A percentile compares a stretch with the other conserved stretches of the same genome.
Conservation (phyloP, 2,888 invertebrate species). For the Xanthostigma xanthostigma region DNA sequence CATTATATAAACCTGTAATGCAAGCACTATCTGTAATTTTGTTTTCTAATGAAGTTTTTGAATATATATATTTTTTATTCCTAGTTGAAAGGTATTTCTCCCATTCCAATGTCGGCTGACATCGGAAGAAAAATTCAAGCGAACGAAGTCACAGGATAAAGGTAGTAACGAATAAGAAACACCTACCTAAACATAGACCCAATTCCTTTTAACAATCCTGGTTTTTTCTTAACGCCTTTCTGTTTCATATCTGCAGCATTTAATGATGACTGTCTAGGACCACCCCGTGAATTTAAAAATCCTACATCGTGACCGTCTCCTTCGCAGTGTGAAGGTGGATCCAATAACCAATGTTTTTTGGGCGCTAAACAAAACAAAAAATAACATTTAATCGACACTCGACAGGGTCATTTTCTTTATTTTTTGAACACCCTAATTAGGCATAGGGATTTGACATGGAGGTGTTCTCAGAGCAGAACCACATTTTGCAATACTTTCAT, state of each 20-base stretch:
- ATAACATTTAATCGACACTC: background rate
- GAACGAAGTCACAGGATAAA: no score
- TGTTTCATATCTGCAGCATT: conserved; percentile 47
- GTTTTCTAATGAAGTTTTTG: no score
- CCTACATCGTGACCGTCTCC: conserved; percentile 34
- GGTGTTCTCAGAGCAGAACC: background rate
- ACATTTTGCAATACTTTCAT: background rate
- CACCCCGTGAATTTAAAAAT: conserved; percentile 46
- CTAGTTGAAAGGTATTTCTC: no score
- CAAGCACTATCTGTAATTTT: no score
- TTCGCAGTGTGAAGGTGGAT: conserved; percentile 46
- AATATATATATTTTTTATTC: no score
- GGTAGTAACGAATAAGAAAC: background rate
- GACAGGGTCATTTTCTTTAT: background rate
- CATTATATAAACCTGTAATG: no score
- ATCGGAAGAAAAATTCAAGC: no score
- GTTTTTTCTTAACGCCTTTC: conserved; percentile 44
- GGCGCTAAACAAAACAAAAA: conserved; percentile 31
- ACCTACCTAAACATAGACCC: conserved; percentile 60
- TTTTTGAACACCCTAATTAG: no score
- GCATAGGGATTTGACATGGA: conserved; percentile 1
- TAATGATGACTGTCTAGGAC: conserved; percentile 65
- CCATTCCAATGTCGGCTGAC: no score
- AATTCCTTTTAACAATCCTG: conserved; percentile 63
- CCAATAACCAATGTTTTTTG: conserved; percentile 67